Conservation (phyloP, 2,113 vertebrate species). For the Nerophis ophidion region DNA sequence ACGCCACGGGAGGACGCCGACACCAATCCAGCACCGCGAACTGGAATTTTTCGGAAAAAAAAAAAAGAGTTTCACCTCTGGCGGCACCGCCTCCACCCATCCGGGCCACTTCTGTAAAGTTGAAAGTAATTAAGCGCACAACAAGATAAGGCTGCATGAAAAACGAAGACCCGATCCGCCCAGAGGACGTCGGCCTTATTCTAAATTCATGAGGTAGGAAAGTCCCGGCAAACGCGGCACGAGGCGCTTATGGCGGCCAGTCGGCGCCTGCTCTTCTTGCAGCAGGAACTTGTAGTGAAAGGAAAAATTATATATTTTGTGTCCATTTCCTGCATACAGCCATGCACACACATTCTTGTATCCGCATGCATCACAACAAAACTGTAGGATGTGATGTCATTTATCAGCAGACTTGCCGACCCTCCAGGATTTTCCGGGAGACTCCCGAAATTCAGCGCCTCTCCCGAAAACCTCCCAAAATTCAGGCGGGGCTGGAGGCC, state of each 20-base stretch:
- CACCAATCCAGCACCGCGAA: background rate
- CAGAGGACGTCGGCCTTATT: conserved; percentile 20
- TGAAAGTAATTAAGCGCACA: background rate
- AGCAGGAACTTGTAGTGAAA: conserved; percentile 40
- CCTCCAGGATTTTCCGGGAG: too few relatives aligned
- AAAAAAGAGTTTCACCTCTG: background rate
- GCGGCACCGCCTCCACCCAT: background rate
- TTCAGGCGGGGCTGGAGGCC: too few relatives aligned
- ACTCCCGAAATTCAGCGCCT: too few relatives aligned
- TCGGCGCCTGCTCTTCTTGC: conserved; percentile 23
- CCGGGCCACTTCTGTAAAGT: background rate
- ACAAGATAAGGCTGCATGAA: conserved; percentile 2
- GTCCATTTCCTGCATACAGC: conserved; percentile 9
- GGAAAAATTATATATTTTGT: conserved; percentile 29
- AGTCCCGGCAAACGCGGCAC: conserved; percentile 35
- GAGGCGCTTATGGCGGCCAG: background rate
- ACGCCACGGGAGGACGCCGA: background rate
- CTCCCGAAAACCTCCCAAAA: too few relatives aligned
- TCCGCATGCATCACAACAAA: background rate
- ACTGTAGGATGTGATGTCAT: background rate
- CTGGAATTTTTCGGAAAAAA: background rate
- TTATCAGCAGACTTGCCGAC: too few relatives aligned
- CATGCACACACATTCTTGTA: background rate
- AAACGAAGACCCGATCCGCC: conserved; percentile 13
- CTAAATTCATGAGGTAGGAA: conserved; percentile 40